phyloP scores from a whole-genome alignment of 1,140 invertebrate genomes.

The Caerostris extrusa region DNA sequence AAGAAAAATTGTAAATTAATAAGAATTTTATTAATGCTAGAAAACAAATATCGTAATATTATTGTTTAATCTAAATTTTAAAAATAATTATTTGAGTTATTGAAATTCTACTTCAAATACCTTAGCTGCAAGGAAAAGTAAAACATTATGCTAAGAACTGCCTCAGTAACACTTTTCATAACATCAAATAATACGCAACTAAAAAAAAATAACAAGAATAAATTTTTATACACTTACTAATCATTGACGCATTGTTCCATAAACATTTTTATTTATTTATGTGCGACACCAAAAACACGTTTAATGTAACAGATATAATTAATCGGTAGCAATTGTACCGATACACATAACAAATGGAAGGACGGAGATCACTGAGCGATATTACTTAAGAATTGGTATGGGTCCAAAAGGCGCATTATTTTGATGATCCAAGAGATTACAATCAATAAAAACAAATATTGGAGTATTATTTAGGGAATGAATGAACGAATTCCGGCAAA shows the following conservation, averaged over 20 bases:
- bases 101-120: neutral
- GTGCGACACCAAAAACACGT: neutral
- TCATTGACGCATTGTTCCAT: neutral
- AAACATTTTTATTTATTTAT: neutral
- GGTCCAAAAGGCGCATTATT: neutral
- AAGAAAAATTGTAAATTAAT: too few species aligned
- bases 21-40: too few species aligned
- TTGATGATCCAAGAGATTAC: neutral
- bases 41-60: too few species aligned
- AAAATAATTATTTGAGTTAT: neutral
- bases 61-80: too few species aligned
- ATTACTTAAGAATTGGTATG: neutral
- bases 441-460: neutral
- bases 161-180: neutral
- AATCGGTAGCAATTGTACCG: neutral
- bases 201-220: neutral
- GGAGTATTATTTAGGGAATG: neutral
- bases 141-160: neutral
- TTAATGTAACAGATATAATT: neutral
- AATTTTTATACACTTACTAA: neutral
- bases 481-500: slow-evolving; percentile 25
- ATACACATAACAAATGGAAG: neutral
- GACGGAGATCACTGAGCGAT: neutral
- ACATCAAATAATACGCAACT: neutral
- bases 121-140: neutral